These are phyloP conservation scores for Agrochola circellaris DNA, from an alignment of 2,888 invertebrate species.

Conservation along the genomic window DNA sequence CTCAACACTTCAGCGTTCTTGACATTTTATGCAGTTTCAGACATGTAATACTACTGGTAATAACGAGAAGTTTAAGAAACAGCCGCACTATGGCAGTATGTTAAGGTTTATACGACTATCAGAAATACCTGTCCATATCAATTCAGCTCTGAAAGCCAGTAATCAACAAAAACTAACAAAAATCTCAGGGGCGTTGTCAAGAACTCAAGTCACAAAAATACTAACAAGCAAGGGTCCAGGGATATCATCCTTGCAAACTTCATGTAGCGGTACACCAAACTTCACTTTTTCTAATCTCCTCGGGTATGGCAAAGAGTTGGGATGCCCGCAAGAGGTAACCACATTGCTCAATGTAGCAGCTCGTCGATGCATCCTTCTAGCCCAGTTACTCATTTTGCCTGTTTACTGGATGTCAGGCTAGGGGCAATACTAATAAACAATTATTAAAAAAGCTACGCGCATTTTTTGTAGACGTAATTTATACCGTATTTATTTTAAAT, in stretches of 20 bases:
- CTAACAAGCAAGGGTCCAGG: constrained; percentile 97
- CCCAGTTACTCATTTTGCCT: constrained; percentile 96
- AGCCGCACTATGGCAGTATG: not conserved
- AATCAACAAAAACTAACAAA: constrained; percentile 42
- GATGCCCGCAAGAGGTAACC: constrained; percentile 97
- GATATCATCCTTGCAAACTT: constrained; percentile 98
- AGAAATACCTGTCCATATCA: not conserved
- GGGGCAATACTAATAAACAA: constrained; percentile 60
- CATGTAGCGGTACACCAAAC: constrained; percentile 97
- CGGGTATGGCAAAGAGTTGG: constrained; percentile 94
- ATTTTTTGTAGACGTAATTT: constrained; percentile 57
- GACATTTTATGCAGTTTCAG: constrained; percentile 13
- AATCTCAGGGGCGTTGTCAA: constrained; percentile 64
- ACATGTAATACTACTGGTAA: not conserved
- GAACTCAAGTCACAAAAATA: constrained; percentile 68
- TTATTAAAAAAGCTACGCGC: constrained; percentile 53
- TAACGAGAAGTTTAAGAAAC: not conserved
- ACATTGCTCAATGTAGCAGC: constrained; percentile 97
- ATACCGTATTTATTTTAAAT: constrained; percentile 43
- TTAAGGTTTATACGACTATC: not conserved
- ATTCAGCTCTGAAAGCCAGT: constrained; percentile 24
- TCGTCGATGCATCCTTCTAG: constrained; percentile 97
- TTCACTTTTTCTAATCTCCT: constrained; percentile 97
- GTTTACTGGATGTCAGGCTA: constrained; percentile 60
- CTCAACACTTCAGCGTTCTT: constrained; percentile 11